Conservation (phyloP, 64 coral and sea anemone genomes). For the Platygyra sinensis region DNA sequence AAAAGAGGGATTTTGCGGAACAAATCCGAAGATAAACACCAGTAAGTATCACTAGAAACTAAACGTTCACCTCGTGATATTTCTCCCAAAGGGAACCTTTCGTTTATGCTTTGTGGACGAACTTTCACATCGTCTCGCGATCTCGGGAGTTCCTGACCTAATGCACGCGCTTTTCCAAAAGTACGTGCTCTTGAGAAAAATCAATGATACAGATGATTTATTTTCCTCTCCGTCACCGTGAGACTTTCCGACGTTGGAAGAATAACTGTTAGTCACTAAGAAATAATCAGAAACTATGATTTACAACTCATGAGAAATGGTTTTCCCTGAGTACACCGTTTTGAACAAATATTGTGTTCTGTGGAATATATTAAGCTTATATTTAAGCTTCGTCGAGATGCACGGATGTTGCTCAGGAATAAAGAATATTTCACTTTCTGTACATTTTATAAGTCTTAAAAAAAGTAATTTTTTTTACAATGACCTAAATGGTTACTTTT, state of each 20-base stretch:
- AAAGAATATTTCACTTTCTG: neutral
- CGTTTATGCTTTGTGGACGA: neutral
- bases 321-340: no score
- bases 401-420: neutral
- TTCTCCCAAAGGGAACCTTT: neutral
- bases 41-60: slow-evolving; percentile 33
- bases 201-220: neutral
- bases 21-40: slow-evolving; percentile 71
- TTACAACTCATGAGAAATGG: no score
- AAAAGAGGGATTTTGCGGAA: slow-evolving; percentile 59
- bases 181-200: neutral
- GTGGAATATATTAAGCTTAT: no score
- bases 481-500: neutral
- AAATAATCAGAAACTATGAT: no score
- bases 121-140: neutral
- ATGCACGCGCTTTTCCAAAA: slow-evolving; percentile 2
- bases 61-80: neutral
- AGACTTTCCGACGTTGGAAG: no score
- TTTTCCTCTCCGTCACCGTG: neutral
- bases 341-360: no score
- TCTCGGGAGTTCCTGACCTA: neutral
- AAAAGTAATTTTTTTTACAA: neutral
- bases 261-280: no score
- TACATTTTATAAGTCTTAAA: neutral
- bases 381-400: neutral